Evolutionary conservation across 2,888 invertebrate genomes (phyloP).

Genomic region (Eledona agricola): DNA sequence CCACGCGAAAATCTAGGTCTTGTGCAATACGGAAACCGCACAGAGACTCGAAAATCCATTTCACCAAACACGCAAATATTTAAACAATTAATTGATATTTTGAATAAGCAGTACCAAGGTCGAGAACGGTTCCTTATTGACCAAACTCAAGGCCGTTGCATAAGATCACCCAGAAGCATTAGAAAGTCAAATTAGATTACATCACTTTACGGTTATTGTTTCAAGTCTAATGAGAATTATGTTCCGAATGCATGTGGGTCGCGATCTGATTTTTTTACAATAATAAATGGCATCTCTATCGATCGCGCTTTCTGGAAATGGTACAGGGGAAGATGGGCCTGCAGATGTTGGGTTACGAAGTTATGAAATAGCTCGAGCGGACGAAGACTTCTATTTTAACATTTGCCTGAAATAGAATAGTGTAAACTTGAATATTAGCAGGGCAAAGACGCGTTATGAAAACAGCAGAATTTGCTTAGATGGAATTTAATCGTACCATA

Average conservation of each 20-base stretch:
- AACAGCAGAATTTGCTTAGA: background rate
- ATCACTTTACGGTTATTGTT: slow-evolving; percentile 27
- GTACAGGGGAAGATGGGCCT: slow-evolving; percentile 1
- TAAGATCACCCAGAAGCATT: slow-evolving; percentile 17
- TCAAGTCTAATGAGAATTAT: slow-evolving; percentile 20
- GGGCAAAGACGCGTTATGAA: slow-evolving; percentile 6
- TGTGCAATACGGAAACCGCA: too few relatives aligned
- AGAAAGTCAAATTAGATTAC: slow-evolving; percentile 24
- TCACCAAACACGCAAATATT: slow-evolving; percentile 1
- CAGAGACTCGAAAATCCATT: slow-evolving; percentile 4
- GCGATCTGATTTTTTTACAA: slow-evolving; percentile 7
- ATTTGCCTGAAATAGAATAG: slow-evolving; percentile 11
- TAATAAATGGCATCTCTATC: background rate
- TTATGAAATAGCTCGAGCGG: slow-evolving; percentile 19
- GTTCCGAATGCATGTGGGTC: slow-evolving; percentile 8
- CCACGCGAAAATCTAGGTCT: too few relatives aligned
- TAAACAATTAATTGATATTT: background rate
- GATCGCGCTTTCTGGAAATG: slow-evolving; percentile 3
- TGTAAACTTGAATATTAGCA: slow-evolving; percentile 30
- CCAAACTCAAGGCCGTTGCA: slow-evolving; percentile 20
- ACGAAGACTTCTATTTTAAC: slow-evolving; percentile 18
- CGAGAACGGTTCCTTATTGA: background rate
- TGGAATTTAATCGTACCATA: background rate
- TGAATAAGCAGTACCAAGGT: background rate
- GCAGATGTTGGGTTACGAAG: slow-evolving; percentile 9